These are phyloP conservation scores for Endotricha flammealis DNA, from an alignment of 2,888 invertebrate genomes.

Conservation along the genomic window DNA sequence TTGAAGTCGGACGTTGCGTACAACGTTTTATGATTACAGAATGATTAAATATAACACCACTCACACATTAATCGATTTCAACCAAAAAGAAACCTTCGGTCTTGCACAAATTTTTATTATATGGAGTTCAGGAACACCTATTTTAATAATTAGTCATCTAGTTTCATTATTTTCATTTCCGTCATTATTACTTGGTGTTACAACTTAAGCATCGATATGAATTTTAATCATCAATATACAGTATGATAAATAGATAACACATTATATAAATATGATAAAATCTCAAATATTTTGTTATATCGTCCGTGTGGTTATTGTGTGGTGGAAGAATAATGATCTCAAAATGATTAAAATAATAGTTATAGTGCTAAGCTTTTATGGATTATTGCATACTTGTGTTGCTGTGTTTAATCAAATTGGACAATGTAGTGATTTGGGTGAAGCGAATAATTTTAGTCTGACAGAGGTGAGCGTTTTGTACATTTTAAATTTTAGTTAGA, in stretches of 20 bases:
- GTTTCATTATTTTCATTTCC: too few relatives aligned
- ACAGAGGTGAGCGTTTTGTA: slow-evolving; percentile 5
- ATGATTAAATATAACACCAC: too few relatives aligned
- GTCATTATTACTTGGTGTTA: too few relatives aligned
- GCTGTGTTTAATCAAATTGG: slow-evolving; percentile 49
- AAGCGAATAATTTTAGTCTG: slow-evolving; percentile 1
- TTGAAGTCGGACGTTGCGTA: too few relatives aligned
- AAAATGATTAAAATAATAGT: slow-evolving; percentile 41
- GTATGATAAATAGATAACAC: slow-evolving; percentile 35
- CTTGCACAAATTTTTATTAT: too few relatives aligned
- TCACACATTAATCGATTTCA: too few relatives aligned
- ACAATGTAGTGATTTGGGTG: slow-evolving; percentile 33
- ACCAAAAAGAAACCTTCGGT: too few relatives aligned
- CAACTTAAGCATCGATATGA: too few relatives aligned
- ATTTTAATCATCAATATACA: slow-evolving; percentile 3
- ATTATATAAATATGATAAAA: slow-evolving; percentile 42
- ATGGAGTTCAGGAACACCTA: too few relatives aligned
- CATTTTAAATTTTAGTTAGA: background rate
- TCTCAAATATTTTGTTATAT: slow-evolving; percentile 39
- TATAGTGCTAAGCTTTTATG: slow-evolving; percentile 40
- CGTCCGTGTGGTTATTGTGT: slow-evolving; percentile 35
- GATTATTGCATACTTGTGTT: slow-evolving; percentile 38
- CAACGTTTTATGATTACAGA: too few relatives aligned
- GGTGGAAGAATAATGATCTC: slow-evolving; percentile 46
- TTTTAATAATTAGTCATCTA: too few relatives aligned